Conservation (phyloP, 2,888 invertebrate genomes). For the Lamproptera curius region DNA sequence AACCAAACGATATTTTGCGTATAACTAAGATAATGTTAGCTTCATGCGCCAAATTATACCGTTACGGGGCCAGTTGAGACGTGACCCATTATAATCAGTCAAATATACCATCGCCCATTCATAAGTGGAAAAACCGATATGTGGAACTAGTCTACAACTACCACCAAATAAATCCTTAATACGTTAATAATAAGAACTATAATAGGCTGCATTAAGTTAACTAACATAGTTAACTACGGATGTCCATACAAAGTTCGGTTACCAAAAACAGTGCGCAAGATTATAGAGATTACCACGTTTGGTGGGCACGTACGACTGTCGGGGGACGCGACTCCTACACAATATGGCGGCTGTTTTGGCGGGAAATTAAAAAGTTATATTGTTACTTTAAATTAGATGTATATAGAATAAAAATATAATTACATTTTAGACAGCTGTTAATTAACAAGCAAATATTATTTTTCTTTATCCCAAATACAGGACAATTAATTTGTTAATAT, state of each 20-base stretch:
- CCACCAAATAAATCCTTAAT: neutral
- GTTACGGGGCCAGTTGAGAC: slow-evolving; percentile 4
- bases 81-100: slow-evolving; percentile 7
- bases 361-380: slow-evolving; percentile 1
- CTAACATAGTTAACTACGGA: neutral
- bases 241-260: neutral
- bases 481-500: no score
- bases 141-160: neutral
- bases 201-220: neutral
- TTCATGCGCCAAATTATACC: neutral
- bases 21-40: neutral
- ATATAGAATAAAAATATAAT: no score
- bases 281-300: slow-evolving; percentile 6
- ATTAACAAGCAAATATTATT: no score
- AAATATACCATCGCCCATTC: slow-evolving; percentile 13
- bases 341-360: neutral
- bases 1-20: no score
- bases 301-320: slow-evolving; percentile 9
- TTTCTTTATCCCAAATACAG: no score
- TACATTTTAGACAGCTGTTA: no score
- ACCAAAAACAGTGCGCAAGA: slow-evolving; percentile 13
- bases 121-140: slow-evolving; percentile 6
- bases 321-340: slow-evolving; percentile 6
- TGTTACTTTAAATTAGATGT: no score
- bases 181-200: neutral